Evolutionary conservation across 2,888 invertebrate species (phyloP).

Genomic region (Rhamphomyia laevipes): DNA sequence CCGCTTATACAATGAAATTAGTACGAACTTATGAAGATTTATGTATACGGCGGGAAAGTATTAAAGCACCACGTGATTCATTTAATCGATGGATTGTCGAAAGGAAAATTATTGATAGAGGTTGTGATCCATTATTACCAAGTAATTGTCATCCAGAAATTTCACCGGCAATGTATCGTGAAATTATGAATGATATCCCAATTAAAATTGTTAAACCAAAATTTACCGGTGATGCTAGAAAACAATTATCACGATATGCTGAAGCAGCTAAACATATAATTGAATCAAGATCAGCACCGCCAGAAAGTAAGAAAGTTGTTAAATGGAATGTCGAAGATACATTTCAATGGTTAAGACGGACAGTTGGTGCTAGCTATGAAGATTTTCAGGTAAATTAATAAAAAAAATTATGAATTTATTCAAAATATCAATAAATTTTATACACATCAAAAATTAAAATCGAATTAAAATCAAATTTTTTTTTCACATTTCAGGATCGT

Average conservation of each 20-base stretch:
- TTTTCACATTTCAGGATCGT: slow-evolving; percentile 38
- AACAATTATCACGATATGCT: slow-evolving; percentile 85
- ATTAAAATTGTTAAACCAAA: slow-evolving; percentile 91
- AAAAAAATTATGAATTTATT: background rate
- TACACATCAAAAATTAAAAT: slow-evolving; percentile 4
- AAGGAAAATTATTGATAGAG: slow-evolving; percentile 80
- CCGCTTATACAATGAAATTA: slow-evolving; percentile 69
- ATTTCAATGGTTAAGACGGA: slow-evolving; percentile 87
- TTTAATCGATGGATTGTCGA: slow-evolving; percentile 96
- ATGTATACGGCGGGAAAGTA: slow-evolving; percentile 82
- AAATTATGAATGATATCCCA: slow-evolving; percentile 97
- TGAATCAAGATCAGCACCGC: slow-evolving; percentile 82
- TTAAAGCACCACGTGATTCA: slow-evolving; percentile 92
- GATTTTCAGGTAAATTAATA: slow-evolving; percentile 67
- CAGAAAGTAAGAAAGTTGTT: slow-evolving; percentile 91
- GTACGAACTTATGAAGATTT: slow-evolving; percentile 88
- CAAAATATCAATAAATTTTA: background rate
- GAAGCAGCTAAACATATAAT: slow-evolving; percentile 96
- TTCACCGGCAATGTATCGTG: slow-evolving; percentile 89
- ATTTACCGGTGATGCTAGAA: slow-evolving; percentile 89
- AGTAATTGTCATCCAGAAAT: slow-evolving; percentile 87
- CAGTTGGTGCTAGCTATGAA: slow-evolving; percentile 87
- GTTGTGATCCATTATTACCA: slow-evolving; percentile 82
- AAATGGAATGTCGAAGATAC: slow-evolving; percentile 99
- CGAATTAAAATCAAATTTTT: no score